Base-by-base conservation (phyloP, 2,888 invertebrate genomes). In the Lucinisca nassula region DNA sequence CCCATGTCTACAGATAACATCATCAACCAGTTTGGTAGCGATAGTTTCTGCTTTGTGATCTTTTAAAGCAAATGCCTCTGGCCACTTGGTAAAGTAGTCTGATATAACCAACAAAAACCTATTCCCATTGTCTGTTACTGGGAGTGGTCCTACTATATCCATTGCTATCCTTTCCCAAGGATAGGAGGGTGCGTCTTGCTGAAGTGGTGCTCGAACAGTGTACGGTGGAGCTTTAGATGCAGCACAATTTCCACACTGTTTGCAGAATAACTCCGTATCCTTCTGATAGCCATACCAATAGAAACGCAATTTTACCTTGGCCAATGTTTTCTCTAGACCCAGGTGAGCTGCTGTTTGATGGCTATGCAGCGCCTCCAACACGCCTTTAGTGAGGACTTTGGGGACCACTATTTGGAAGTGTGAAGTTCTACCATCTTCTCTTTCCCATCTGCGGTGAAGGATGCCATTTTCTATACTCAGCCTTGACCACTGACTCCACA, bases 71-170 rank as follows among this genome's bases (percentile, higher is more conserved):
- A 55, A 55, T 8, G 55, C 55, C 55, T 55, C 55, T 55, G 55
- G 55, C 55, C 55, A 55, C n/a, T 55, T 55, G n/a, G 55, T 55
- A n/a, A 55, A 55, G 55, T 55, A 55, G n/a, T 55, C 55, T 21
- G n/a, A 55, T 4, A 55, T n/a, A 21, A 55, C 55, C 21, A 55
- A 21, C 21, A 55, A 4, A 21, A 14, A 55, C 21, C n/a, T 55
- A 21, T 55, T 55, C 4, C 55, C 55, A 14, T 8, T 21, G 3
- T 55, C 55, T 17, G 55, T 55, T 4, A 55, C 55, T 55, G 55
- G 55, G 4, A 55, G n/a, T 14, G 55, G 55, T 21, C 55, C 55
- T 12, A 55, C 55, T 12, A 55, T 21, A n/a, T 55, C 55, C 55
- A 55, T 55, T 4, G 55, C 55, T n/a, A 55, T 55, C 21, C 55